These are phyloP conservation scores for Drosophila atripex DNA, from an alignment of 2,888 invertebrate species.

Conservation along the genomic window DNA sequence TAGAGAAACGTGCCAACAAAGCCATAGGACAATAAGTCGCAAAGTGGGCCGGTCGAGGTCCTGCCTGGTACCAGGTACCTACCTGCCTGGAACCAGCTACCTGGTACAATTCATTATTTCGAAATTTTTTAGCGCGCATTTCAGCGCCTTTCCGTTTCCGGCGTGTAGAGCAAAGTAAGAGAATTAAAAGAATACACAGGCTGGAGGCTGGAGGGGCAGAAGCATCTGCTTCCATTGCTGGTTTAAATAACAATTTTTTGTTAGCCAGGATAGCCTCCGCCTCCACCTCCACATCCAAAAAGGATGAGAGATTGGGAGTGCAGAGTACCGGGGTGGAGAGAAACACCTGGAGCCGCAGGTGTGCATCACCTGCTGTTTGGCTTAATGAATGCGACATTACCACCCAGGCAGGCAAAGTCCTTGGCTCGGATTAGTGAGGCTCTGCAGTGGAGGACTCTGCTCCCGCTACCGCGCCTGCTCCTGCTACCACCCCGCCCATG, in stretches of 20 bases:
- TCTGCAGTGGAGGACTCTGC: conserved; percentile 3
- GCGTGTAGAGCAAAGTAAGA: conserved; percentile 41
- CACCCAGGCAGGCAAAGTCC: conserved; percentile 23
- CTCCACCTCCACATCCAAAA: background rate
- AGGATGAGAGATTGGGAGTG: background rate
- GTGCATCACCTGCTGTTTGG: conserved; percentile 73
- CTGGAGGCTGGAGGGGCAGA: conserved; percentile 1
- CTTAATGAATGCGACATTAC: conserved; percentile 73
- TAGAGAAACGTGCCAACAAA: background rate
- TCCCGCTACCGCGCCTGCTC: background rate
- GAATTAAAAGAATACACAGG: conserved; percentile 62
- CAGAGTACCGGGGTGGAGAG: background rate
- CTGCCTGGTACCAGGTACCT: background rate
- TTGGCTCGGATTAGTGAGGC: conserved; percentile 35
- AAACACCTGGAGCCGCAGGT: conserved; percentile 53
- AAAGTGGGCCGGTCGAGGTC: conserved; percentile 26
- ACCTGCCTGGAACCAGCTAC: background rate
- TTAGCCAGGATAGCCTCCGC: background rate
- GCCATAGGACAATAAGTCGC: conserved; percentile 34
- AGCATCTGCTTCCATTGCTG: conserved; percentile 35
- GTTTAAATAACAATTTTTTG: conserved; percentile 75
- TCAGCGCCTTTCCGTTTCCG: conserved; percentile 79
- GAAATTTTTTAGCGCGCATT: conserved; percentile 81
- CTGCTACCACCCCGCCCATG: background rate
- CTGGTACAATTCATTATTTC: conserved; percentile 75